Evolutionary conservation across 2,113 vertebrate genomes (phyloP), one percentile per base, ranked within the genome.

Genomic region (Panurus biarmicus): DNA sequence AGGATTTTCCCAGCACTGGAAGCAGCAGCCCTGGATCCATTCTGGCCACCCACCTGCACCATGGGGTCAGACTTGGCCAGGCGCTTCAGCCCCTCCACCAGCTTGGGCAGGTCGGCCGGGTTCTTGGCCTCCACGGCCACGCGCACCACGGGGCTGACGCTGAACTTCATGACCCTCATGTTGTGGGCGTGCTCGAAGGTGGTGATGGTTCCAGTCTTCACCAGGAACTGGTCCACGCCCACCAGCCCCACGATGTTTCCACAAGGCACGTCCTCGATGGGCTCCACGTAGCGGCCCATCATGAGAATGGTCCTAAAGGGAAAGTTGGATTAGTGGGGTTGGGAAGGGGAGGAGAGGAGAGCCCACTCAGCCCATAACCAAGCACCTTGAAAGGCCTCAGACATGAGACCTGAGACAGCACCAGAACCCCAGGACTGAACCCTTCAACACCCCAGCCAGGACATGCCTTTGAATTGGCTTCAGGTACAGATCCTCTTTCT

Each of bases 101-200:
- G 97, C 90, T 99, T 99, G 93, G 99, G 99, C 92, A 99, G 97
- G 83, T 99, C 99, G 0, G 98, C 98, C 0, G 99, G 98, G 96
- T 99, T 99, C 97, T 98, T 99, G 90, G 98, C 99, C 93, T 99
- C 98, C 60, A 99, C 99, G 2, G 99, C 99, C 24, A 99, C 98
- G 8, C 99, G 98, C 90, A 99, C 99, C 0, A 99, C 99, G 0
- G 99, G 99, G 97, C 99, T 99, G 64, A 99, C 99, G 0, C 99
- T 99, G 97, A 99, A 99, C 97, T 99, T 99, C 99, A 99, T 99
- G 79, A 99, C 99, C 8, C 98, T 98, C 99, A 99, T 98, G 97
- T 99, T 99, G 98, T 99, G 99, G 25, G 99, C 98, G 0, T 99
- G 98, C 90, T 99, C 99, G 0, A 97, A 99, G 75, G 99, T 99